Evolutionary conservation across 2,888 invertebrate species (phyloP).

Genomic region (Cylloceria caligata): DNA sequence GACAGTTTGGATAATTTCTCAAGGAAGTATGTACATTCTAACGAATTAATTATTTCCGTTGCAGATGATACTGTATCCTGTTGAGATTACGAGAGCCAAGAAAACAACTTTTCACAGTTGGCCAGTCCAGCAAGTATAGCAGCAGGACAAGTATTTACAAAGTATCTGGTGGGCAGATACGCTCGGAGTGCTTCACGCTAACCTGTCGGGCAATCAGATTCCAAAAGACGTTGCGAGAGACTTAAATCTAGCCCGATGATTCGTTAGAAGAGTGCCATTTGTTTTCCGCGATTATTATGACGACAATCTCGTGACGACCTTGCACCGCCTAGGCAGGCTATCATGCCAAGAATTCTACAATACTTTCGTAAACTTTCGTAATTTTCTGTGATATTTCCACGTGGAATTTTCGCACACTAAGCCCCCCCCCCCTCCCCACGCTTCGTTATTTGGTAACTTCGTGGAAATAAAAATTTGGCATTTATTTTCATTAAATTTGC

Average conservation of each 20-base stretch:
- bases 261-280: slow-evolving; percentile 21
- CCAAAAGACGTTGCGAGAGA: slow-evolving; percentile 7
- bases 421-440: not conserved
- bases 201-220: slow-evolving; percentile 1
- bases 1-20: not conserved
- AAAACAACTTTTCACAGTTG: slow-evolving; percentile 35
- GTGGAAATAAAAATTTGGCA: slow-evolving; percentile 42
- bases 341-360: slow-evolving; percentile 59
- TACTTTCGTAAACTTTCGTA: slow-evolving; percentile 52
- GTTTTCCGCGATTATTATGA: slow-evolving; percentile 45
- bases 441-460: slow-evolving; percentile 38
- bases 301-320: slow-evolving; percentile 48
- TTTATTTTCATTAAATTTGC: slow-evolving; percentile 27
- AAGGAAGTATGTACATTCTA: not conserved
- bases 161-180: slow-evolving; percentile 17
- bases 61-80: slow-evolving; percentile 35
- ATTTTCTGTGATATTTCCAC: slow-evolving; percentile 39
- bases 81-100: slow-evolving; percentile 49
- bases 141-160: slow-evolving; percentile 40
- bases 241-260: not conserved
- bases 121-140: slow-evolving; percentile 23
- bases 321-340: slow-evolving; percentile 9
- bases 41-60: slow-evolving; percentile 30
- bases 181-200: not conserved
- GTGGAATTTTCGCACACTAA: not conserved